phyloP scores from a whole-genome alignment of 2,888 invertebrate genomes.

The Galeruca laticollis region DNA sequence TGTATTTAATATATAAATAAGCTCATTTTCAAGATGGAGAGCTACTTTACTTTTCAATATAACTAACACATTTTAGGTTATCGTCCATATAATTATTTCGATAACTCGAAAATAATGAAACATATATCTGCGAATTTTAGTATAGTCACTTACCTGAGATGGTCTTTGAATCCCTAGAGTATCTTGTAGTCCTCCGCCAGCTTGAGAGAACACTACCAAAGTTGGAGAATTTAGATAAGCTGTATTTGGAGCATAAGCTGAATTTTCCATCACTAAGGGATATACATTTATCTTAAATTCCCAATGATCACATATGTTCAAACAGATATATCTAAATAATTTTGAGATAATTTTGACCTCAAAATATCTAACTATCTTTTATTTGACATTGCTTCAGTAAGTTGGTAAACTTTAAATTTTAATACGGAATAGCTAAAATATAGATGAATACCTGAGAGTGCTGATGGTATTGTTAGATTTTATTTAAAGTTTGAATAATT shows the following conservation, averaged over 20 bases:
- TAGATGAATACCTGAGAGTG: no score
- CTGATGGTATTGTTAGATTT: no score
- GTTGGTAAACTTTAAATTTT: no score
- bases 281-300: not conserved
- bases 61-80: not conserved
- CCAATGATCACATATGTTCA: not conserved
- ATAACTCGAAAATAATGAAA: not conserved
- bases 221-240: slow-evolving; percentile 81
- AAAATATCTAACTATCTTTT: not conserved
- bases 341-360: not conserved
- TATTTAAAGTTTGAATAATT: no score
- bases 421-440: no score
- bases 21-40: no score
- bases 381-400: not conserved
- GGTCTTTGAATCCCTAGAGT: slow-evolving; percentile 81
- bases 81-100: not conserved
- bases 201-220: slow-evolving; percentile 81
- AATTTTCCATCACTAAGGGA: slow-evolving; percentile 76
- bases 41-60: not conserved
- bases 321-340: not conserved
- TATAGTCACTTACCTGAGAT: slow-evolving; percentile 72
- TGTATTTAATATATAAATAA: no score
- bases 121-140: not conserved
- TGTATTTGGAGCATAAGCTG: slow-evolving; percentile 78
- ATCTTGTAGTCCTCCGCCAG: slow-evolving; percentile 80